Evolutionary conservation across 2,113 vertebrate genomes (phyloP).

Genomic region (Brachyhypopomus gauderio): DNA sequence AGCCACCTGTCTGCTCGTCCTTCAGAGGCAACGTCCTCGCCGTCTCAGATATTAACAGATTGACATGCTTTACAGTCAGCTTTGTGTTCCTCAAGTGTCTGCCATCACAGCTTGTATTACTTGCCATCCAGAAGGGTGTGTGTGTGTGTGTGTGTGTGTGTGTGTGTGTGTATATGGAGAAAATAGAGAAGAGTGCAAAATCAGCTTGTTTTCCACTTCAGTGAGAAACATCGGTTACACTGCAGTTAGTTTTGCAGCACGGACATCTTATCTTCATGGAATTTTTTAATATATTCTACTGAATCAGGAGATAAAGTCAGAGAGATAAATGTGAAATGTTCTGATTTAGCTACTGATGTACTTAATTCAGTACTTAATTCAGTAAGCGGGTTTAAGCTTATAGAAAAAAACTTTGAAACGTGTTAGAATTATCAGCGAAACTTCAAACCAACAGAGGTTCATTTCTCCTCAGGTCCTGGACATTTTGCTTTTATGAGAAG

Average conservation of each 20-base stretch:
- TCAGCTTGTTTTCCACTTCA: slow-evolving; percentile 42
- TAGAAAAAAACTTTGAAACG: not conserved
- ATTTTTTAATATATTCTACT: too few species aligned
- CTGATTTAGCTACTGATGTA: too few species aligned
- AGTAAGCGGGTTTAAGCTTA: not conserved
- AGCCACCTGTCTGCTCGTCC: slow-evolving; percentile 32
- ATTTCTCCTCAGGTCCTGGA: not conserved
- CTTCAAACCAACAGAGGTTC: not conserved
- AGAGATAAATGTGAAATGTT: too few species aligned
- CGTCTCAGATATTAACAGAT: slow-evolving; percentile 50
- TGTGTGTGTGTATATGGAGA: not conserved
- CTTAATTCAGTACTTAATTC: too few species aligned
- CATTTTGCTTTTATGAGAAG: slow-evolving; percentile 9
- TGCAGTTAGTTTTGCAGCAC: not conserved
- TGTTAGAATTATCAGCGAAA: not conserved
- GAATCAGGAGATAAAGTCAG: too few species aligned
- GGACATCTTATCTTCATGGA: not conserved
- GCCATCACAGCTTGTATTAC: slow-evolving; percentile 52
- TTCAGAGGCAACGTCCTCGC: slow-evolving; percentile 32
- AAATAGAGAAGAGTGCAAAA: slow-evolving; percentile 35
- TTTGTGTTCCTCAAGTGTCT: slow-evolving; percentile 47
- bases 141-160: not conserved
- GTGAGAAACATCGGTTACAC: slow-evolving; percentile 27
- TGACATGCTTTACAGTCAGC: slow-evolving; percentile 47
- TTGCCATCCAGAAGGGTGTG: slow-evolving; percentile 35